Base-by-base conservation (phyloP, 2,888 invertebrate species). In the Scrobipalpa costella region DNA sequence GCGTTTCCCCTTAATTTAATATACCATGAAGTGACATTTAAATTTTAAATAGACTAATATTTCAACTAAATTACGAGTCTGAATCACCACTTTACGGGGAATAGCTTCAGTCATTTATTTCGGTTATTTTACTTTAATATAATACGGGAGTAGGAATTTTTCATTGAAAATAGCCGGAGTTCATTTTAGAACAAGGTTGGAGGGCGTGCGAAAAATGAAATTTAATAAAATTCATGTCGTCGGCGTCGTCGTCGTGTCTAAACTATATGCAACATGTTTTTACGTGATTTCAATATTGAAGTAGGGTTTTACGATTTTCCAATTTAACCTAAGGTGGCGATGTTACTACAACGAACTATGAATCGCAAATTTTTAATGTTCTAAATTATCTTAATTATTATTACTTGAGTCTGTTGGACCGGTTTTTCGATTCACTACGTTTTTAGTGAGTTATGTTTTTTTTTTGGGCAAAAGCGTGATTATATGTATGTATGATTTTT, bases 31-130 rank as follows among this genome's bases (percentile, higher is more conserved):
- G 71, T 74, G 71, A 72, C 73, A 75, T 75, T 78, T 70, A 61
- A 72, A 77, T 75, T 77, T 78, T 70, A 77, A 78, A 77, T 78
- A 71, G 75, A 70, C 72, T 73, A 74, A 73, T 76, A 76, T 74
- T 75, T 78, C 73, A 76, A 71, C 58, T 64, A 73, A 76, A 76
- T 76, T 73, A 73, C 71, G 68, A 68, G 69, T 71, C 70, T 73
- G 72, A 74, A 73, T 71, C 72, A 71, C 15, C 44, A 44, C 15
- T 44, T 44, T 44, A 44, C 6, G 44, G 44, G 44, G 68, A 70
- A 67, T 65, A 69, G 69, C 68, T 64, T 44, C 60, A 67, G 63
- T 64, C 70, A 68, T 73, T 73, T 69, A 67, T 70, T 70, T 62
- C 67, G 68, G 36, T 58, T 63, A 52, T 65, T 72, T 70, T 57